phyloP scores from a whole-genome alignment of 2,113 vertebrate species.

The Coreoperca whiteheadi region DNA sequence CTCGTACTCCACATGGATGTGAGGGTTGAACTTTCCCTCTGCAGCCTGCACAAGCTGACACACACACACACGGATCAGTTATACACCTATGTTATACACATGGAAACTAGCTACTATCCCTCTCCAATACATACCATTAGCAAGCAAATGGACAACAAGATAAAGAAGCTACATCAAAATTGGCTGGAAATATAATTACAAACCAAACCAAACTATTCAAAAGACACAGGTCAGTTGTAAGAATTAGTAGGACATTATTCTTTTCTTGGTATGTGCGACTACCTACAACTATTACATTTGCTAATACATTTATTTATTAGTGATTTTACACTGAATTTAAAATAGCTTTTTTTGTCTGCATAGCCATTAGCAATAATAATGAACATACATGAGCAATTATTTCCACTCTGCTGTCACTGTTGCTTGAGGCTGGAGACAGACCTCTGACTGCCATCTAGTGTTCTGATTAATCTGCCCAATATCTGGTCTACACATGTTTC shows the following conservation, averaged over 20 bases:
- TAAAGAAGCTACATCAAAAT: not conserved
- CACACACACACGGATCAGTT: conserved; percentile 1
- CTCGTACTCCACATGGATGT: conserved; percentile 96
- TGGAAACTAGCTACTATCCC: not conserved
- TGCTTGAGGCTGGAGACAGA: conserved; percentile 44
- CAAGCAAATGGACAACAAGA: not conserved
- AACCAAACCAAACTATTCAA: not conserved
- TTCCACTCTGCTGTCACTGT: conserved; percentile 58
- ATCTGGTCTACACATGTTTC: not conserved
- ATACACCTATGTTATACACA: no score
- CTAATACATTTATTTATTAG: not conserved
- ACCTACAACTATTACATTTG: not conserved
- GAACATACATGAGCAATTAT: conserved; percentile 57
- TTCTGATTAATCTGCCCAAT: not conserved
- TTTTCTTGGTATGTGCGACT: no score
- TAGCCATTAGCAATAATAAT: conserved; percentile 60
- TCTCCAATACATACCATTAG: not conserved
- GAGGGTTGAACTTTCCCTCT: conserved; percentile 95
- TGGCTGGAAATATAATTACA: not conserved
- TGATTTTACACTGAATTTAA: not conserved
- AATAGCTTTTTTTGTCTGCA: conserved; percentile 20
- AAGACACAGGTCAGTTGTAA: not conserved
- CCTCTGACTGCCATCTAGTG: conserved; percentile 79
- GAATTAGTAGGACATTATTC: no score
- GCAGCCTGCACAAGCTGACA: conserved; percentile 93